Evolutionary conservation across 2,113 vertebrate genomes (phyloP).

Genomic region (Oreochromis niloticus): DNA sequence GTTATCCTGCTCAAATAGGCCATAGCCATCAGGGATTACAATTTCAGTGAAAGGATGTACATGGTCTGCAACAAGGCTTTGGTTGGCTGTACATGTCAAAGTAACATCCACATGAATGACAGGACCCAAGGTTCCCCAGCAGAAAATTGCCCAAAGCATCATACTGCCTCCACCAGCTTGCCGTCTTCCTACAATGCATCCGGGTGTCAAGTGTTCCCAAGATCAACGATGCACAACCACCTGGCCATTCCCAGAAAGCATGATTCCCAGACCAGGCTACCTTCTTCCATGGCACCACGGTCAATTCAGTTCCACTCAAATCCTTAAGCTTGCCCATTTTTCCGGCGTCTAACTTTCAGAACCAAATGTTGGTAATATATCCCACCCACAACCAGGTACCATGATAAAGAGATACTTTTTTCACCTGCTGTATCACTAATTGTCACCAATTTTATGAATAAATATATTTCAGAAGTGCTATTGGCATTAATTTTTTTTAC

Average conservation of each 20-base stretch:
- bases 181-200: no score
- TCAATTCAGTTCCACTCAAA: neutral
- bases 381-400: neutral
- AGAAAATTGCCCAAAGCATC: neutral
- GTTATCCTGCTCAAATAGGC: neutral
- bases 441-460: neutral
- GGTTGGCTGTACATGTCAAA: neutral
- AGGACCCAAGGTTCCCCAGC: neutral
- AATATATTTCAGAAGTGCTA: neutral
- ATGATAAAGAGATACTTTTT: neutral
- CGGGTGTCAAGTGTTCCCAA: no score
- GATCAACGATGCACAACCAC: neutral
- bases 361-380: neutral
- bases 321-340: neutral
- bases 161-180: no score
- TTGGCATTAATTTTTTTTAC: neutral
- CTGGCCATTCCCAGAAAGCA: neutral
- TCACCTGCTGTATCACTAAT: neutral
- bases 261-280: neutral
- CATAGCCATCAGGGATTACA: neutral
- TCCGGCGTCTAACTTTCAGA: neutral
- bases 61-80: neutral
- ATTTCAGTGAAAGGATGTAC: neutral
- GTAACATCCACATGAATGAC: neutral
- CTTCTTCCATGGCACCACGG: neutral